Evolutionary conservation across 1,140 invertebrate species (phyloP), one percentile per base, ranked within the genome.

Genomic region (Drosophila azteca): DNA sequence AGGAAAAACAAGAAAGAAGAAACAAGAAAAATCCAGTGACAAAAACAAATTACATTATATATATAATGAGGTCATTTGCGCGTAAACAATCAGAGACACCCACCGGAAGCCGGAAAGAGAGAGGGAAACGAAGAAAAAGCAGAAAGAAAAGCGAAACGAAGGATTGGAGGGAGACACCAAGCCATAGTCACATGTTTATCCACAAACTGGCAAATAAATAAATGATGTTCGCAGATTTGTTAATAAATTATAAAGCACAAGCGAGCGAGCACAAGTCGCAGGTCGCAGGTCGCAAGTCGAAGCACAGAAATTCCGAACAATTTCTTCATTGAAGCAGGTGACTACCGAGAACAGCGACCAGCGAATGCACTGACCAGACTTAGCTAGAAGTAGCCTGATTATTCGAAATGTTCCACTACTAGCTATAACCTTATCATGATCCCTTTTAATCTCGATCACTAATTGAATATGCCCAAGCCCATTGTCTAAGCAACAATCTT

Each of bases 41-140:
- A 88, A 66, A 57, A 78, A 79, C 59, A 88, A 79, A 87, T 88
- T 88, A 73, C 70, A 76, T 87, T 82, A 87, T 71, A 72, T 82
- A 70, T 54, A 87, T 87, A 87, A 87, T 87, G 83, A 87, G 83
- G 83, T 87, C 83, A 87, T 87, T 87, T 88, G 75, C 83, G 83
- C 78, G 75, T 88, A 87, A 87, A 87, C 82, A 87, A 88, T 88
- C 81, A 63, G 64, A 58, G 64, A 55, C 57, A 35, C 52, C 49
- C 50, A 73, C 62, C 39, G 46, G 8, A 51, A 45, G 41, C 35
- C 41, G 61, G 2, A n/a, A 24, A 39, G 31, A 51, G 15, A 24
- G 39, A 13, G 35, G 45, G 17, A 55, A 17, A 22, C 7, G 17
- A 9, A 62, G 1, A 46, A 15, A 69, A 13, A 29, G 22, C 31